Evolutionary conservation across 2,888 invertebrate genomes (phyloP).

Genomic region (Pyralis farinalis): DNA sequence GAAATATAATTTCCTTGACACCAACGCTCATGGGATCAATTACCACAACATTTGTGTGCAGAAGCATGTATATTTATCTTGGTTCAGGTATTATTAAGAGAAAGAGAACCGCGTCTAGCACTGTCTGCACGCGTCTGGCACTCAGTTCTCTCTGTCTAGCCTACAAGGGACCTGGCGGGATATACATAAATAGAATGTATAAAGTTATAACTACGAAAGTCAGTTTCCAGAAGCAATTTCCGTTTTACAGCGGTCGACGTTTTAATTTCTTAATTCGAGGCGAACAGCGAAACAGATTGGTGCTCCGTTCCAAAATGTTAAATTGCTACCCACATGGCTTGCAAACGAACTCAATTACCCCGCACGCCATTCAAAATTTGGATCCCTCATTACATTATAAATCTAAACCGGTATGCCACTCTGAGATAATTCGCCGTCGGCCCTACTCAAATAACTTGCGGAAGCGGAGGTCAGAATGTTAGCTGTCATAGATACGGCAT

Average conservation of each 20-base stretch:
- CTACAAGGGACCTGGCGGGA: no score
- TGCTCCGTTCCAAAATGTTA: background rate
- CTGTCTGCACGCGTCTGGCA: no score
- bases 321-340: background rate
- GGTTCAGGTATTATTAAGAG: no score
- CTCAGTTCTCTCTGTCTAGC: no score
- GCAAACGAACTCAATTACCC: conserved; percentile 4
- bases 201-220: no score
- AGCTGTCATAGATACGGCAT: conserved; percentile 7
- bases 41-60: no score
- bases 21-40: no score
- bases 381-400: conserved; percentile 17
- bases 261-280: background rate
- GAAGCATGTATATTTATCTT: no score
- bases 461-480: background rate
- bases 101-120: no score
- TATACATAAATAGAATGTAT: no score
- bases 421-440: conserved; percentile 17
- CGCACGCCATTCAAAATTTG: conserved; percentile 9
- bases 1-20: no score
- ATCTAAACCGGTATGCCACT: conserved; percentile 18
- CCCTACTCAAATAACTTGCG: conserved; percentile 17
- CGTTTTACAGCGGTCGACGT: background rate
- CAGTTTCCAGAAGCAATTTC: background rate
- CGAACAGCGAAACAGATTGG: background rate